Evolutionary conservation across 2,797 vertebrate genomes (phyloP), one percentile per base, ranked within the genome.

Genomic region (Tamandua tetradactyla): DNA sequence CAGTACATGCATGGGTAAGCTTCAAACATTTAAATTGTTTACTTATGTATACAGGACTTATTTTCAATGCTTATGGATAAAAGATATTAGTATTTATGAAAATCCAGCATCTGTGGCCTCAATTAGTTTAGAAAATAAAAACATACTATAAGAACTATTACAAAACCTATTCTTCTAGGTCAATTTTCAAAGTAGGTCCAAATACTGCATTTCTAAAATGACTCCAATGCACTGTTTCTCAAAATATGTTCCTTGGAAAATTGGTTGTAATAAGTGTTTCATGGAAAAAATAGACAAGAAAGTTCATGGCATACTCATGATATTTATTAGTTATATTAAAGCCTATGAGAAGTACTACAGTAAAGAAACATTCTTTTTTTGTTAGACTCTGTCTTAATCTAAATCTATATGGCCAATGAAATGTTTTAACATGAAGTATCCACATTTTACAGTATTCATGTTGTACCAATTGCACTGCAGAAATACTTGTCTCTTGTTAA

Each of bases 61-160:
- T 37, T 75, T 64, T 94, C 69, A 79, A 23, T 71, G 42, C 64
- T 75, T 55, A 42, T 69, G 40, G 35, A 57, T 91, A 47, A 83
- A 94, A 72, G 44, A 55, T 86, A 1, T 64, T 91, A 47, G 80
- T 76, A 61, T 66, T 89, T 91, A 64, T 75, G 68, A 80, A 87
- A 89, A 55, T 17, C n/a, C 42, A 49, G 40, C 49, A 74, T 30
- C 44, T 69, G 78, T 61, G 47, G 55, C 59, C 22, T 88, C 57
- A 52, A 76, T 82, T 82, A 25, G 27, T 61, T 82, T 82, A 42
- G 42, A 95, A 92, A 80, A 52, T 80, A 86, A 71, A 52, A 93
- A 76, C 11, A 22, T 59, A 7, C 37, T 62, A 12, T 35, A 1
- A 52, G 20, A 59, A 52, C 66, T 92, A 37, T 68, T 64, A 66